Conservation (phyloP, 2,888 invertebrate genomes). For the Watsonalla cultraria region DNA sequence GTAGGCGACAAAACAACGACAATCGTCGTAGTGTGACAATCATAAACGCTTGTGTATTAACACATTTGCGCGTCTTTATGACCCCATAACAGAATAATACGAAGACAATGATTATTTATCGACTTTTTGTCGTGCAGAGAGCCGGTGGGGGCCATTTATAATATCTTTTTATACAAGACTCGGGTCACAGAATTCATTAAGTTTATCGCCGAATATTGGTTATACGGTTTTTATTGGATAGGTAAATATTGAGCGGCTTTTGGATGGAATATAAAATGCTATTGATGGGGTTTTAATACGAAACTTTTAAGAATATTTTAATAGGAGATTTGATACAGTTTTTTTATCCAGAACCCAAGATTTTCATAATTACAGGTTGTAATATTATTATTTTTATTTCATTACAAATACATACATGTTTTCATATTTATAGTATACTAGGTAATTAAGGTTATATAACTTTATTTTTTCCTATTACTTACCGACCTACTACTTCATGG, state of each 20-base stretch:
- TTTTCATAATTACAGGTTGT: no score
- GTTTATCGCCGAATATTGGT: not conserved
- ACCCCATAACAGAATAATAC: constrained; percentile 54
- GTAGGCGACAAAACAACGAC: no score
- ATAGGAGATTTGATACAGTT: not conserved
- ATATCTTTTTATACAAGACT: constrained; percentile 32
- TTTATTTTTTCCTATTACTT: no score
- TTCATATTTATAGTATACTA: no score
- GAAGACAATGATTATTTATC: constrained; percentile 63
- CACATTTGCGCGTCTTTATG: constrained; percentile 59
- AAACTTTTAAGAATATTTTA: not conserved
- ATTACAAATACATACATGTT: no score
- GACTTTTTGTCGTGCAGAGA: constrained; percentile 51
- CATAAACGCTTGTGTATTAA: constrained; percentile 51
- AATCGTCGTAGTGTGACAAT: no score
- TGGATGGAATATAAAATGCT: not conserved
- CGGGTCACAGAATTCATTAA: not conserved
- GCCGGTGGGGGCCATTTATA: constrained; percentile 53
- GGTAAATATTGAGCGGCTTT: constrained; percentile 2
- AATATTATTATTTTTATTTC: no score
- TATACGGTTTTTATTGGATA: not conserved
- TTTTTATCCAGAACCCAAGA: not conserved
- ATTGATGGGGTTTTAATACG: not conserved
- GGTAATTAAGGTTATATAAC: no score
- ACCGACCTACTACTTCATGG: no score